A percentile compares a stretch with the other conserved stretches of the same genome.
These are phyloP conservation scores for Drosophila mulleri DNA, from an alignment of 2,888 invertebrate genomes.

Conservation along the genomic window DNA sequence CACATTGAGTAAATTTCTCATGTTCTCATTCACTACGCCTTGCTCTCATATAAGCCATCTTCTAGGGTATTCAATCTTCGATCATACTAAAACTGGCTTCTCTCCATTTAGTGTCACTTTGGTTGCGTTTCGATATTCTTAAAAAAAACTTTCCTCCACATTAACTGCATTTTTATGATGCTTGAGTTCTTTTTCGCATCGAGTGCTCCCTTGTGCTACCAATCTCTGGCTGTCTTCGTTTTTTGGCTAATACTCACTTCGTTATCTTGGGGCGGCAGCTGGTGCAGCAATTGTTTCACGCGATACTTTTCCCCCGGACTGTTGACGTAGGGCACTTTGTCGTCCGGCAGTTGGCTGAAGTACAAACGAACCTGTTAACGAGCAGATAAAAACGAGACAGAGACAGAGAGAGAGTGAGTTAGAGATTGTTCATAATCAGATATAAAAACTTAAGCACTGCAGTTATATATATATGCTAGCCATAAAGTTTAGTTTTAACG, in stretches of 20 bases:
- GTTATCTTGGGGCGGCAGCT: slow-evolving; percentile 99
- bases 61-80: background rate
- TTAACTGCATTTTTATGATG: slow-evolving; percentile 62
- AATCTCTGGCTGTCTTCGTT: slow-evolving; percentile 2
- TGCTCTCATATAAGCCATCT: background rate
- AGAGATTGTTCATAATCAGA: slow-evolving; percentile 19
- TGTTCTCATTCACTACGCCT: no score
- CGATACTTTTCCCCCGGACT: slow-evolving; percentile 97
- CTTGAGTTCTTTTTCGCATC: slow-evolving; percentile 12
- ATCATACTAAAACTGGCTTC: background rate
- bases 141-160: slow-evolving; percentile 15
- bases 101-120: slow-evolving; percentile 23
- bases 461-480: slow-evolving; percentile 29
- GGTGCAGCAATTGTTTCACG: slow-evolving; percentile 96
- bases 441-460: slow-evolving; percentile 30
- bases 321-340: slow-evolving; percentile 98
- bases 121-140: slow-evolving; percentile 13
- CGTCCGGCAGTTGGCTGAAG: slow-evolving; percentile 97
- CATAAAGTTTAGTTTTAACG: slow-evolving; percentile 26
- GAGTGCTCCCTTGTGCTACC: slow-evolving; percentile 26
- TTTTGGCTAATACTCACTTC: slow-evolving; percentile 86
- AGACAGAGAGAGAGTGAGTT: background rate
- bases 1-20: no score
- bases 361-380: slow-evolving; percentile 95
- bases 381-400: slow-evolving; percentile 17